Base-by-base conservation (phyloP, 2,797 vertebrate species). In the Microctenopoma stevenorrisi region DNA sequence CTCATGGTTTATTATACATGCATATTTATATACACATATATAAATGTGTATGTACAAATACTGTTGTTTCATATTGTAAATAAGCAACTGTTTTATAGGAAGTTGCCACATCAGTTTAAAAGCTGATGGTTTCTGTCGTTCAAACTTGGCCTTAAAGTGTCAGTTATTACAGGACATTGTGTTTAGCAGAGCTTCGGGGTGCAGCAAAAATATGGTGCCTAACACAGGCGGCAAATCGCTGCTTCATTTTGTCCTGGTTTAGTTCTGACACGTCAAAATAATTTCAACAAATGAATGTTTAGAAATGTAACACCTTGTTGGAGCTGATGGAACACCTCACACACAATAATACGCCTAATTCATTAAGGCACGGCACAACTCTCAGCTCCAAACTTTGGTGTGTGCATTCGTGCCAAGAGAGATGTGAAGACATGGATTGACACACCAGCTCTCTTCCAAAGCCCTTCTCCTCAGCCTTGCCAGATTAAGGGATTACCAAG, bases 401-500 rank as follows among this genome's bases (percentile, higher is more conserved):
- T 52, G 59, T 25, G 66, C 42, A 57, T 82, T 44, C 0, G 38
- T 70, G 86, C 83, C 85, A 83, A 68, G 79, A 88, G 79, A 80
- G 82, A 87, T 59, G 85, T 73, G 84, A 85, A 88, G 88, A 86
- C 86, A 74, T 61, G 85, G 90, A 86, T 80, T 85, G 83, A 90
- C 89, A 88, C 80, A 58, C 82, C 89, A 74, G 82, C 69, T 85
- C 83, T 83, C 73, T 71, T 87, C 81, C 67, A 86, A 87, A 86
- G 81, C 85, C 81, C 83, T 75, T 67, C 84, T 90, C 86, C 81
- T 89, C 82, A 82, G 80, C 76, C 78, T 64, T 50, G 49, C 82
- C 85, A 89, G 92, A 93, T 93, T 92, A 93, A 92, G 79, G 83
- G 92, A 90, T 93, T 92, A 92, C 78, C 84, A 89, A 79, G 82